These are phyloP conservation scores for Gymnocephalus cernua DNA, from an alignment of 2,113 vertebrate genomes.

Conservation along the genomic window DNA sequence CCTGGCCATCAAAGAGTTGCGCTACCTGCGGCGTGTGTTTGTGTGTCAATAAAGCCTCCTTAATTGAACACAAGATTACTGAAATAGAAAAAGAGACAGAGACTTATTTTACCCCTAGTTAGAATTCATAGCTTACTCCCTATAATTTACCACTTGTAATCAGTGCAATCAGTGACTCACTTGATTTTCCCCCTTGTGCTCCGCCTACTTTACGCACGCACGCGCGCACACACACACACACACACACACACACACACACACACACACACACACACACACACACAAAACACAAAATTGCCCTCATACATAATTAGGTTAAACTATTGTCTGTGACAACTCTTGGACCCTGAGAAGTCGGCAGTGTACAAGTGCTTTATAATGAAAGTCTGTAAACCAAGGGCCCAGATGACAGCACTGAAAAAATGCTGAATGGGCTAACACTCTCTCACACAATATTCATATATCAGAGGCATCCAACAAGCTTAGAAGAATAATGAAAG, in stretches of 20 bases:
- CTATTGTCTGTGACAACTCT: slow-evolving; percentile 28
- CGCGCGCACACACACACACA: background rate
- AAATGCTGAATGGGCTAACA: slow-evolving; percentile 35
- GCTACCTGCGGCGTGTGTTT: background rate
- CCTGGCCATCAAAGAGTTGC: slow-evolving; percentile 5
- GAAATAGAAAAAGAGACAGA: background rate
- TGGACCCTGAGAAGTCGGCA: slow-evolving; percentile 26
- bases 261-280: no score
- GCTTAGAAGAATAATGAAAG: slow-evolving; percentile 34
- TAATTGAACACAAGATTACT: background rate
- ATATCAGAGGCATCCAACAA: background rate
- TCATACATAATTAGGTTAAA: slow-evolving; percentile 43
- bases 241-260: background rate
- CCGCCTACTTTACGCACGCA: background rate
- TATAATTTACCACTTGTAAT: slow-evolving; percentile 1
- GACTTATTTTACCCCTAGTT: background rate
- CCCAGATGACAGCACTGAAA: slow-evolving; percentile 28
- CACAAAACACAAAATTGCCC: background rate
- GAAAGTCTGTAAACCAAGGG: slow-evolving; percentile 27
- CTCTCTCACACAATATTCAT: slow-evolving; percentile 8
- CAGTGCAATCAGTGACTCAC: background rate
- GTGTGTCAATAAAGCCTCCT: background rate
- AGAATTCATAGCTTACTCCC: background rate
- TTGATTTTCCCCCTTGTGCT: background rate
- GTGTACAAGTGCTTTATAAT: slow-evolving; percentile 31